Evolutionary conservation across 1,140 invertebrate genomes (phyloP), one percentile per base, ranked within the genome.

Genomic region (Arion vulgaris): DNA sequence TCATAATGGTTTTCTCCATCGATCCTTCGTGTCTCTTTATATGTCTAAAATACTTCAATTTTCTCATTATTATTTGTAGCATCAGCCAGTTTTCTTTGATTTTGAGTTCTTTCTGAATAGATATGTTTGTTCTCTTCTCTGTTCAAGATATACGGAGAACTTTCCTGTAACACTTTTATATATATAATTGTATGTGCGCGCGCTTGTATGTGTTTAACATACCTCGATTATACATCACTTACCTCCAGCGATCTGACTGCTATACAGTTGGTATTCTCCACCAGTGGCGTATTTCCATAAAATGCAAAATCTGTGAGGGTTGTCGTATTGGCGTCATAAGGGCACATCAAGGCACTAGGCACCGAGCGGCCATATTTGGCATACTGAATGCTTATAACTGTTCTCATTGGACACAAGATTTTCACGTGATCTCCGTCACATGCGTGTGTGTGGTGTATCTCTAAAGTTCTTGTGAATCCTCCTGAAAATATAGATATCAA

Each of bases 391-490:
- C 95, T 95, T 86, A 98, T 97, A 82, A 95, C 95, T 2, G 97
- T 98, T 51, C 96, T 96, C 9, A 95, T 92, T 23, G 96, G 96
- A 93, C 97, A 98, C 84, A 95, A 95, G 66, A 98, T 94, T 34
- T 94, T 94, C 91, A 98, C 95, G 88, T 94, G 94, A 88, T 98
- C 95, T 77, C 96, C 96, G 90, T 98, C 96, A 92, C 97, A 98
- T 4, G 95, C 95, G 7, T 95, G 96, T 86, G 95, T 94, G 91
- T 98, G 96, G 92, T 96, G 97, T 78, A 96, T 97, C 87, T 96
- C 94, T 84, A 98, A 93, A 26, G 96, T 97, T 57, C 96, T 96
- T 88, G 96, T 95, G 85, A 98, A 94, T 79, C 97, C 94, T 88
- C 96, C 97, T 98, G 94, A 28, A 89, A 88, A 1, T 78, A 49